A percentile compares a stretch with the other conserved stretches of the same genome.
These are phyloP conservation scores for Melospiza melodia DNA, from an alignment of 2,113 vertebrate species.

Conservation along the genomic window DNA sequence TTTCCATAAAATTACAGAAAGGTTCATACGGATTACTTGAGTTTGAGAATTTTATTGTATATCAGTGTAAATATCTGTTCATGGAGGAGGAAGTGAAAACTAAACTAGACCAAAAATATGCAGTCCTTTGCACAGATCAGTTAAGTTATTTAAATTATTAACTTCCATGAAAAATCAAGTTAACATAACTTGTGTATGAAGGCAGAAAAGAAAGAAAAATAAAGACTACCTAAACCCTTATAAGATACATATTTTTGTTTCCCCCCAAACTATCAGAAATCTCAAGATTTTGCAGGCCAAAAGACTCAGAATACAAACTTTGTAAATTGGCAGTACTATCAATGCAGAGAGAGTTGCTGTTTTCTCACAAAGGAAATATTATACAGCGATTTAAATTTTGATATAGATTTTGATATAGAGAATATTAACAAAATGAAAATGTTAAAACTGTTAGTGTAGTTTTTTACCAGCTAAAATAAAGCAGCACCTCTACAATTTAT, in stretches of 20 bases:
- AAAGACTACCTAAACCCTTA: fast-evolving
- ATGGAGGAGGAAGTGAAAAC: background rate
- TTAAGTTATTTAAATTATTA: background rate
- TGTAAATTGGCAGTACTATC: background rate
- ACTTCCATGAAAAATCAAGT: background rate
- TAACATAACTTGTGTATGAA: background rate
- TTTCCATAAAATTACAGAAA: background rate
- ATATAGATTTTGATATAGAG: background rate
- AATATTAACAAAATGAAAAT: background rate
- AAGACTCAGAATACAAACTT: background rate
- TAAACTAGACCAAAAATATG: background rate
- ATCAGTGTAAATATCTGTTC: background rate
- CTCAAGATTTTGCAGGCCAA: background rate
- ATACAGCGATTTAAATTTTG: background rate
- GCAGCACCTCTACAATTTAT: background rate
- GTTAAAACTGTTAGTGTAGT: background rate
- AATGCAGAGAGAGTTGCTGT: background rate
- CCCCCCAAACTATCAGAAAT: background rate
- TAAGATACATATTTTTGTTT: background rate
- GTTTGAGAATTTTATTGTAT: background rate
- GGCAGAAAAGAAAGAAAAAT: background rate
- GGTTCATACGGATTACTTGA: background rate
- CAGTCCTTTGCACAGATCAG: background rate
- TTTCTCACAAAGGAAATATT: background rate
- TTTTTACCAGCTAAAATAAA: background rate